Percentiles rank a stretch among this genome's conserved stretches.
Conservation (phyloP, 1,140 invertebrate species). For the Zaprionus capensis region DNA sequence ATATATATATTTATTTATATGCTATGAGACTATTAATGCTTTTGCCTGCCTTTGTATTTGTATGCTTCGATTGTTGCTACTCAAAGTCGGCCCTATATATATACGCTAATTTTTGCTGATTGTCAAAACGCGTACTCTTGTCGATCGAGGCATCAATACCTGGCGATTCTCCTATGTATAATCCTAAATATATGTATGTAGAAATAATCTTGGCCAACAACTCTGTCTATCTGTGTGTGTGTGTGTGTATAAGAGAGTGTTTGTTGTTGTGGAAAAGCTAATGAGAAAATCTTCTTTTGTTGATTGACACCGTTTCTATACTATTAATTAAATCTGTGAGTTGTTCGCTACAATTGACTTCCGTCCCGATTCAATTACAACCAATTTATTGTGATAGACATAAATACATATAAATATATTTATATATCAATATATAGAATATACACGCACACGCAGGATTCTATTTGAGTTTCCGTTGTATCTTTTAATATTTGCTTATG, state of each 20-base stretch:
- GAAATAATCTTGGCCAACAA: slow-evolving; percentile 35
- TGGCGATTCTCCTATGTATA: slow-evolving; percentile 53
- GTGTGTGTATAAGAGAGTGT: background rate
- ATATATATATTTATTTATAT: slow-evolving; percentile 47
- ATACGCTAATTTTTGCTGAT: slow-evolving; percentile 84
- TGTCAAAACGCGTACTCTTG: slow-evolving; percentile 84
- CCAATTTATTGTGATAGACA: slow-evolving; percentile 48
- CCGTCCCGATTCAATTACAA: slow-evolving; percentile 39
- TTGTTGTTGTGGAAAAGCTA: slow-evolving; percentile 14
- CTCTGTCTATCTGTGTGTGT: background rate
- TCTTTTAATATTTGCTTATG: slow-evolving; percentile 41
- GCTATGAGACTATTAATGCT: slow-evolving; percentile 15
- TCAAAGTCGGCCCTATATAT: slow-evolving; percentile 51
- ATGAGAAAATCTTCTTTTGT: slow-evolving; percentile 36
- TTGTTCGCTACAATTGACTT: slow-evolving; percentile 62
- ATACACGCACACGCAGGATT: slow-evolving; percentile 22
- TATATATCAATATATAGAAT: slow-evolving; percentile 16
- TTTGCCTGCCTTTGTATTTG: slow-evolving; percentile 40
- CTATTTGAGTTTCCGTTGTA: slow-evolving; percentile 18
- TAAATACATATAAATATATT: slow-evolving; percentile 15
- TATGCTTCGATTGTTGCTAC: slow-evolving; percentile 38
- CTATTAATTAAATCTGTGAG: slow-evolving; percentile 26
- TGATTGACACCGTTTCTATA: slow-evolving; percentile 63
- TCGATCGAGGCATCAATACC: slow-evolving; percentile 65
- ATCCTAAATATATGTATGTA: slow-evolving; percentile 42